Evolutionary conservation across 2,888 invertebrate genomes (phyloP).

Genomic region (Osmoderma eremita): DNA sequence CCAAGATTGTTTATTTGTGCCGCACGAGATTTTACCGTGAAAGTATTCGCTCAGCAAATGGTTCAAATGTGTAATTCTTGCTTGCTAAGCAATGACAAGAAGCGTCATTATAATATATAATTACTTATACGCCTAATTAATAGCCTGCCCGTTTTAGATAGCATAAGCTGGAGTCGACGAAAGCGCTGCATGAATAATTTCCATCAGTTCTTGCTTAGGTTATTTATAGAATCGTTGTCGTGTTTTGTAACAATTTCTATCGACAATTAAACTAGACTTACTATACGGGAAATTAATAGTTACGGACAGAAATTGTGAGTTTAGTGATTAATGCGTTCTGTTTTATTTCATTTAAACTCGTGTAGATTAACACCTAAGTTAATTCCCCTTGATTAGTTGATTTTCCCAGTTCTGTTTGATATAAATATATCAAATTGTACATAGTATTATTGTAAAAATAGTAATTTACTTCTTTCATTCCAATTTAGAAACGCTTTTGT

Average conservation of each 20-base stretch:
- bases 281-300: too few species aligned
- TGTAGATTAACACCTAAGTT: too few species aligned
- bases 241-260: slow-evolving; percentile 6
- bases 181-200: slow-evolving; percentile 19
- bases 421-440: too few species aligned
- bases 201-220: slow-evolving; percentile 10
- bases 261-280: background rate
- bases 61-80: slow-evolving; percentile 27
- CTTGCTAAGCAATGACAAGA: slow-evolving; percentile 9
- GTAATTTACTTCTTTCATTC: too few species aligned
- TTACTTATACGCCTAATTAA: slow-evolving; percentile 27
- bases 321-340: too few species aligned
- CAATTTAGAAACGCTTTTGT: too few species aligned
- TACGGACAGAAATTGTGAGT: too few species aligned
- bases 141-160: slow-evolving; percentile 22
- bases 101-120: slow-evolving; percentile 31
- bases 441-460: too few species aligned
- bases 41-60: slow-evolving; percentile 32
- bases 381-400: too few species aligned
- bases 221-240: slow-evolving; percentile 17
- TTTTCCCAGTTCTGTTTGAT: too few species aligned
- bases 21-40: slow-evolving; percentile 31
- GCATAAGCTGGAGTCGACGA: slow-evolving; percentile 9
- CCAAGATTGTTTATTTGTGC: slow-evolving; percentile 33
- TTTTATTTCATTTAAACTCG: too few species aligned